These are phyloP conservation scores for Hirundichthys speculiger DNA, from an alignment of 2,113 vertebrate species.

Conservation along the genomic window DNA sequence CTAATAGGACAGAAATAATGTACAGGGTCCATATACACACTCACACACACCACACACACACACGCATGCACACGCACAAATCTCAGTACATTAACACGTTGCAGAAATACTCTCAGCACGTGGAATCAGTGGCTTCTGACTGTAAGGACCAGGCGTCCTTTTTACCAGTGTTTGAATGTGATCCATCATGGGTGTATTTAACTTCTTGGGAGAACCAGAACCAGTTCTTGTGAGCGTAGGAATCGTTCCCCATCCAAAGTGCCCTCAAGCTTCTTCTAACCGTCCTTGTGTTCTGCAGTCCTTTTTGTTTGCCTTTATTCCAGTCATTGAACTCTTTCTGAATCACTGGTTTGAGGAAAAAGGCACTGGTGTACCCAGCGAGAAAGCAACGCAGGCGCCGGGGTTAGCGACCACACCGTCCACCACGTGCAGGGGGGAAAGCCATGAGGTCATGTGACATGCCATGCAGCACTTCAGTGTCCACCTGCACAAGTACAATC, in stretches of 20 bases:
- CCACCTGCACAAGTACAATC: conserved; percentile 9
- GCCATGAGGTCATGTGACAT: conserved; percentile 35
- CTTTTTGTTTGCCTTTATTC: conserved; percentile 25
- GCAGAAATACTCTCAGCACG: conserved; percentile 60
- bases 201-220: conserved; percentile 39
- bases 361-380: conserved; percentile 73
- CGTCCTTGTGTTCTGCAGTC: conserved; percentile 22
- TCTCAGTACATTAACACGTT: conserved; percentile 45
- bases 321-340: conserved; percentile 23
- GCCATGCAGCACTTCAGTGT: conserved; percentile 53
- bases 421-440: conserved; percentile 60
- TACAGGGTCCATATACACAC: conserved; percentile 4
- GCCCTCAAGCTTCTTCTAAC: conserved; percentile 37
- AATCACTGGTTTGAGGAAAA: conserved; percentile 50
- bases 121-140: conserved; percentile 30
- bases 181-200: conserved; percentile 26
- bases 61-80: conserved; percentile 28
- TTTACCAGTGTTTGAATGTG: conserved; percentile 22
- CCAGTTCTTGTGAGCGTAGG: conserved; percentile 20
- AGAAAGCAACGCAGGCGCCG: conserved; percentile 41
- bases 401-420: conserved; percentile 16
- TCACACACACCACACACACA: conserved; percentile 18
- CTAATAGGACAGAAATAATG: conserved; percentile 47
- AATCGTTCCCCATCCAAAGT: conserved; percentile 35
- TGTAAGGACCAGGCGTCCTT: conserved; percentile 28